phyloP scores from a whole-genome alignment of 2,113 vertebrate species.

The Podarcis raffonei region DNA sequence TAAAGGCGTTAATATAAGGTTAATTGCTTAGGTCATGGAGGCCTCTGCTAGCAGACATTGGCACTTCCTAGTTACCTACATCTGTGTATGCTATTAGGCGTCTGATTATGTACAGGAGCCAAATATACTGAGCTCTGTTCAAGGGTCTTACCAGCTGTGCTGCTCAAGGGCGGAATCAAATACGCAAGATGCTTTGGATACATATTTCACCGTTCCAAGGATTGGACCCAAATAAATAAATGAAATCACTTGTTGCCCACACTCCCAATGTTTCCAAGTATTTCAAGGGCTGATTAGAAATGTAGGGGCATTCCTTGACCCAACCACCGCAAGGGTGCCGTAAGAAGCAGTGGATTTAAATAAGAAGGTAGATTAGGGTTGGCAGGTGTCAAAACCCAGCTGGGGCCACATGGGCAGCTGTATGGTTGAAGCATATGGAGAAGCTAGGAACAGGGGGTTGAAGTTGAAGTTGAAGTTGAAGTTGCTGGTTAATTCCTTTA shows the following conservation, averaged over 20 bases:
- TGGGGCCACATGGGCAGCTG: not conserved
- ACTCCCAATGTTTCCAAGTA: not conserved
- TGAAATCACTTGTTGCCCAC: constrained; percentile 41
- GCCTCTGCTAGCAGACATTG: constrained; percentile 58
- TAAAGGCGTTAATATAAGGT: constrained; percentile 65
- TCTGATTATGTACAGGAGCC: constrained; percentile 49
- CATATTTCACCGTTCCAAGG: constrained; percentile 36
- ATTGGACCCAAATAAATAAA: constrained; percentile 33
- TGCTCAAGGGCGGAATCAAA: constrained; percentile 46
- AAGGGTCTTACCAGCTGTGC: constrained; percentile 56
- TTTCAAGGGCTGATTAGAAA: not conserved
- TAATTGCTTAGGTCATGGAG: constrained; percentile 64
- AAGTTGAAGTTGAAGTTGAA: too few species aligned
- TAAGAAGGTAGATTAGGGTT: not conserved
- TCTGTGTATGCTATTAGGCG: constrained; percentile 58
- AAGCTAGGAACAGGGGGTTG: not conserved
- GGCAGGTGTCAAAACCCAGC: not conserved
- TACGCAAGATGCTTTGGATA: not conserved
- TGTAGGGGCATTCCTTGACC: not conserved
- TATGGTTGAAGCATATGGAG: not conserved
- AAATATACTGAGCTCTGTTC: constrained; percentile 57
- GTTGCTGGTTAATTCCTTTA: not conserved
- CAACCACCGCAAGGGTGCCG: not conserved
- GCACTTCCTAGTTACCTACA: constrained; percentile 45
- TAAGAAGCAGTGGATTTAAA: not conserved